phyloP scores from a whole-genome alignment of 2,797 vertebrate genomes.

The Syncerus caffer region DNA sequence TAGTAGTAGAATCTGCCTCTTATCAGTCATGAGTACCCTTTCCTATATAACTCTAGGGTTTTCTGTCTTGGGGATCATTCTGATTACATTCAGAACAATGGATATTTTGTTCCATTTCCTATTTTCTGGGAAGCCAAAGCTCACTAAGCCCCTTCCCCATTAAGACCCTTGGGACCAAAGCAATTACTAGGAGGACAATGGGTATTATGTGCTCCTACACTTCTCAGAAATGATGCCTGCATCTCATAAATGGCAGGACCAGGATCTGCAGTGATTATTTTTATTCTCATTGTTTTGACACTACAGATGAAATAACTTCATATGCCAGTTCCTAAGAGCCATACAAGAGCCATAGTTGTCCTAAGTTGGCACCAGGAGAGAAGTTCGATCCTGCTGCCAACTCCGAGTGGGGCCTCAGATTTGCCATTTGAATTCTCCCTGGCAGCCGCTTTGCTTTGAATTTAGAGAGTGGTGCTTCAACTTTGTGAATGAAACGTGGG shows the following conservation, averaged over 20 bases:
- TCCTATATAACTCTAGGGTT: background rate
- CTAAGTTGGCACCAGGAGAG: background rate
- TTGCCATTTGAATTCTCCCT: slow-evolving; percentile 40
- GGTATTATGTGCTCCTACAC: background rate
- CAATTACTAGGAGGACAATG: slow-evolving; percentile 62
- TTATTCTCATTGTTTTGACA: slow-evolving; percentile 51
- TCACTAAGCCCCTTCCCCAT: slow-evolving; percentile 61
- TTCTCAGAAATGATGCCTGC: slow-evolving; percentile 45
- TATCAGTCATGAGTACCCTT: background rate
- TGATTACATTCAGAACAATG: slow-evolving; percentile 46
- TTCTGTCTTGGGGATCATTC: background rate
- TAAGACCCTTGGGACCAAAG: slow-evolving; percentile 33
- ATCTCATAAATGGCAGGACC: slow-evolving; percentile 13
- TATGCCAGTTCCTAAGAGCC: slow-evolving; percentile 17
- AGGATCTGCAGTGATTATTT: slow-evolving; percentile 26
- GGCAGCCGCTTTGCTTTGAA: slow-evolving; percentile 45
- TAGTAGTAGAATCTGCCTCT: background rate
- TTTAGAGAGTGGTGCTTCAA: slow-evolving; percentile 51
- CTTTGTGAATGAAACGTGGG: slow-evolving; percentile 46
- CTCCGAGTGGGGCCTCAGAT: background rate
- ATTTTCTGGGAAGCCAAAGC: slow-evolving; percentile 48
- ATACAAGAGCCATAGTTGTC: background rate
- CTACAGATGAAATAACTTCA: slow-evolving; percentile 36
- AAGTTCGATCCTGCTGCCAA: slow-evolving; percentile 34
- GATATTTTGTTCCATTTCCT: slow-evolving; percentile 57